Conservation (phyloP, 2,113 vertebrate species). For the Okapia johnstoni region DNA sequence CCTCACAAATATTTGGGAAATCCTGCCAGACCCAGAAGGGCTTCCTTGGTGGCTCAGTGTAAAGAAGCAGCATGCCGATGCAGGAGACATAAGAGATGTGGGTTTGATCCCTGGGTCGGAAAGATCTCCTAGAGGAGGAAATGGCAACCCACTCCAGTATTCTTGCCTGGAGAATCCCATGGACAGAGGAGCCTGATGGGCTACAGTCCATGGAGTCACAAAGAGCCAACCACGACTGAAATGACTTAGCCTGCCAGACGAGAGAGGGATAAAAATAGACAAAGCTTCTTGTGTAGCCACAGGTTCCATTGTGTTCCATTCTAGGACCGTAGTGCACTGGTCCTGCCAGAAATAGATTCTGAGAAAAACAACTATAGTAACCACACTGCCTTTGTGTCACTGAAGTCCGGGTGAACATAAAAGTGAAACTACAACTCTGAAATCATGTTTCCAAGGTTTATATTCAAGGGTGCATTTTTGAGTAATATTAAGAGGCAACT, state of each 20-base stretch:
- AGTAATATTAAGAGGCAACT: not conserved
- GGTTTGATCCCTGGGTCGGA: not conserved
- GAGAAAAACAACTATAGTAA: not conserved
- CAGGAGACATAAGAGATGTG: not conserved
- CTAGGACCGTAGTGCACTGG: not conserved
- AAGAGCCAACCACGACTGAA: not conserved
- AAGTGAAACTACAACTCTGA: not conserved
- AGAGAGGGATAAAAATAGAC: not conserved
- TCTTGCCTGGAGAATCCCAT: not conserved
- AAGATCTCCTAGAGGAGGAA: not conserved
- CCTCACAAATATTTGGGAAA: not conserved
- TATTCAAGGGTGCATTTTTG: not conserved
- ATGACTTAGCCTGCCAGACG: not conserved
- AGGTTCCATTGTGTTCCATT: not conserved
- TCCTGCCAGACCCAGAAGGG: not conserved
- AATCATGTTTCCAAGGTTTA: not conserved
- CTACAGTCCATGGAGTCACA: not conserved
- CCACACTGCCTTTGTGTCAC: not conserved
- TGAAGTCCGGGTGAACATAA: constrained; percentile 14
- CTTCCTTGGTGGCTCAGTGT: not conserved
- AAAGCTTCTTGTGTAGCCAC: not conserved
- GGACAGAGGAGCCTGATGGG: not conserved
- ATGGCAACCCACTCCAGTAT: not conserved
- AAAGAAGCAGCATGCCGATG: not conserved
- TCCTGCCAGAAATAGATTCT: not conserved